Evolutionary conservation across 2,113 vertebrate genomes (phyloP), one percentile per base, ranked within the genome.

Genomic region (Leucopsar rothschildi): DNA sequence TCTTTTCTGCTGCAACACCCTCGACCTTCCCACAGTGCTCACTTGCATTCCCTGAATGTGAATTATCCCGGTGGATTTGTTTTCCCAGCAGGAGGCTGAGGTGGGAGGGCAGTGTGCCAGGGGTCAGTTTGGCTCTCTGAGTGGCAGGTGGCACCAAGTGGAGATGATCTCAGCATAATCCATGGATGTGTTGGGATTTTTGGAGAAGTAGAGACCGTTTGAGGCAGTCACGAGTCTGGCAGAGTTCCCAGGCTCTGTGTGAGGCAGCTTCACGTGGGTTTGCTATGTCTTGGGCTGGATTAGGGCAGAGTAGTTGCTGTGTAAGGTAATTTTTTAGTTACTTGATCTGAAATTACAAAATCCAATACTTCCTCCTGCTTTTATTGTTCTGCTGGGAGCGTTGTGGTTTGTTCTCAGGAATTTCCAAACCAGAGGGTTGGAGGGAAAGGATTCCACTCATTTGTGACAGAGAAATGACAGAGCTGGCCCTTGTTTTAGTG

Each of bases 251-350:
- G 14, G 21, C 82, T 47, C 63, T 50, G 47, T 57, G 82, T 77
- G 86, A 89, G 78, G 84, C 75, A 63, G 9, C 78, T 80, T 64
- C 93, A 55, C 50, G 12, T 71, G 93, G 65, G 7, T 45, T 60
- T 44, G 9, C 61, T 25, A 31, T 61, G 66, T 80, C 37, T 44
- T n/a, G 29, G 47, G 19, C 19, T 71, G 94, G 84, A 64, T 93
- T 86, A 82, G 72, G 64, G 83, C 90, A 82, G 29, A 52, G 25
- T 55, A n/a, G 61, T 45, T n/a, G 61, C 96, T 96, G 73, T 8
- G 28, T 88, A 94, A 97, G 55, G 75, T 42, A 2, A 29, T 70
- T 64, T 60, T 73, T 40, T 12, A 33, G 59, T n/a, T 78, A 52
- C 28, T 64, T 29, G 49, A 66, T 33, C 84, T 72, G 83, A 72